Evolutionary conservation across 2,113 vertebrate genomes (phyloP), one percentile per base, ranked within the genome.

Genomic region (Corapipo altera): DNA sequence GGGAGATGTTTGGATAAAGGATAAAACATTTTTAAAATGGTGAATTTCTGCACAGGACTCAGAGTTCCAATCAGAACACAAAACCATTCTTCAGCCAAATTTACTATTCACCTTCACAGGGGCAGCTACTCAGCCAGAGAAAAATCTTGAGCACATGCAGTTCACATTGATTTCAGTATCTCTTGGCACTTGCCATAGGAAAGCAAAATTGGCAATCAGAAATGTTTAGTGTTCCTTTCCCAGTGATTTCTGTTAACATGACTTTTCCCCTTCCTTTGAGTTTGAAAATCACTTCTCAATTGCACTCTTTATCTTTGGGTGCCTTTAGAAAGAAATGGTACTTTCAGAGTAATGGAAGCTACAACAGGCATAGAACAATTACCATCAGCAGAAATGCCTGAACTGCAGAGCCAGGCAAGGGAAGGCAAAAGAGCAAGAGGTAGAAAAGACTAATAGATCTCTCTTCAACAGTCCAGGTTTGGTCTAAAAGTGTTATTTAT

Each of bases 211-310:
- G 22, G 14, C 20, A 78, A 61, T 81, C 54, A 80, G 79, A 82
- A 86, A 71, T 64, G 4, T 88, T 92, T 84, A 84, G 35, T 57
- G 66, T 44, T 87, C 22, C 13, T 95, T 85, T 91, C 69, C 48
- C 41, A 54, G 65, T 69, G 70, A 67, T 91, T 95, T 95, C 80
- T 90, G 54, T 80, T 91, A 90, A 71, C 24, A 55, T 84, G 71
- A 44, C 30, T 90, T 92, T 91, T 89, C 18, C 23, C 22, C 48
- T 88, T 81, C 28, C 33, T 86, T 66, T 65, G 65, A 77, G 43
- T 80, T 86, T 90, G 43, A 78, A 88, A 96, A 95, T 57, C 41
- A 91, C 39, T 84, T 85, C 69, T 86, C 72, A 82, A 17, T 76
- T 81, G 20, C 64, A 77, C 44, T 71, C 30, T 77, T 44, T 71